Evolutionary conservation across 2,888 invertebrate species (phyloP), one percentile per base, ranked within the genome.

Genomic region (Tinea pellionella): DNA sequence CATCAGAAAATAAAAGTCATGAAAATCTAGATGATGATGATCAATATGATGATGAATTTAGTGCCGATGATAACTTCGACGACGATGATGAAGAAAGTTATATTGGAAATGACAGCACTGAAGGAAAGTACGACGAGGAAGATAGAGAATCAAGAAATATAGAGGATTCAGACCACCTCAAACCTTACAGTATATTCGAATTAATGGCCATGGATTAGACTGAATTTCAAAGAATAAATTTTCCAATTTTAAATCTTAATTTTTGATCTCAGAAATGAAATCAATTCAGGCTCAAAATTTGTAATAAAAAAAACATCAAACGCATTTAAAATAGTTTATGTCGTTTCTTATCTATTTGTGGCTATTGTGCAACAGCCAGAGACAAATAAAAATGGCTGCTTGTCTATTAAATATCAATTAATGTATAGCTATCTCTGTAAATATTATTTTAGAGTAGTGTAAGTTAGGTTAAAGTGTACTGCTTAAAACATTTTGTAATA

Each of bases 181-280:
- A 42, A 66, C 60, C 79, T 76, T 56, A 76, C 71, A 81, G 76
- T 66, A 73, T 86, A 67, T 68, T 86, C 70, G 84, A 84, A 72
- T 67, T 86, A 68, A 79, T 86, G 77, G 76, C 78, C 68, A 83
- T 84, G 80, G 78, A 83, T 71, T 86, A 83, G 79, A 79, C 77
- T 80, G 77, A 80, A 19, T 13, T 37, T 63, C 13, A 47, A 47
- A 47, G 7, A 13, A 55, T n/a, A 41, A 2, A 2, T 37, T 37
- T 37, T 37, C n/a, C 37, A 37, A 37, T 37, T 13, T 41, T 16
- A 47, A 16, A 47, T 15, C 13, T 47, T 16, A 16, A 47, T 47
- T 47, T 16, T 7, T 47, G 16, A 55, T 16, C 18, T 55, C 55
- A 55, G n/a, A 55, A 19, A 2, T 55, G 16, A 1, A 30, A 19